Conservation (phyloP, 2,113 vertebrate species). For the Prochilodus magdalenae region DNA sequence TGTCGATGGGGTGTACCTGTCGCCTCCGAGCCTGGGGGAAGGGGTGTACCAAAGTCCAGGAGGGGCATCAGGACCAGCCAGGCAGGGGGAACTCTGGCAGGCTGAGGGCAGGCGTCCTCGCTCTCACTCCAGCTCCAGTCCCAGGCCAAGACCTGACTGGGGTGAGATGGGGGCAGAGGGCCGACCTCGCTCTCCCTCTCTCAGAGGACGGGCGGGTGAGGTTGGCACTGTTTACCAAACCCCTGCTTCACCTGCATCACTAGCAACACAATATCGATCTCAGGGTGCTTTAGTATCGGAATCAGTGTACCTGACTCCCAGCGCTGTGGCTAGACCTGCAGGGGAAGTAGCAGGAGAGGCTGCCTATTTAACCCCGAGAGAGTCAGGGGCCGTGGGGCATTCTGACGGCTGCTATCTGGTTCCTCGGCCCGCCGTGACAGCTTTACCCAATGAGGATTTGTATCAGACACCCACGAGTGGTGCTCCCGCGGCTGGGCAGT, state of each 20-base stretch:
- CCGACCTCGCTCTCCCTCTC: conserved; percentile 76
- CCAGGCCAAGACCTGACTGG: conserved; percentile 74
- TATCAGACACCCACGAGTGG: conserved; percentile 78
- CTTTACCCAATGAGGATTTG: conserved; percentile 72
- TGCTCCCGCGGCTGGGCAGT: conserved; percentile 25
- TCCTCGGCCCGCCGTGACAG: conserved; percentile 71
- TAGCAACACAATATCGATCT: conserved; percentile 62
- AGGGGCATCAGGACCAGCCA: conserved; percentile 8
- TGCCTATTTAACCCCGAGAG: conserved; percentile 71
- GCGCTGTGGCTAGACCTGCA: conserved; percentile 58
- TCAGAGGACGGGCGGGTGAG: conserved; percentile 68
- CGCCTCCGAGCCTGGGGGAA: conserved; percentile 66
- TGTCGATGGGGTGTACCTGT: conserved; percentile 72
- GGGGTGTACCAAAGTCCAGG: conserved; percentile 66
- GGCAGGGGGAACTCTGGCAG: conserved; percentile 65
- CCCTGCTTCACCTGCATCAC: conserved; percentile 62
- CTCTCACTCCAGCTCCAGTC: conserved; percentile 78
- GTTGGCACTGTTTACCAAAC: conserved; percentile 69
- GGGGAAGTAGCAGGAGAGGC: conserved; percentile 64
- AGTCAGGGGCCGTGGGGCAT: conserved; percentile 58
- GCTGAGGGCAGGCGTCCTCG: conserved; percentile 73
- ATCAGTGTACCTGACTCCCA: conserved; percentile 75
- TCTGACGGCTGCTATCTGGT: conserved; percentile 76
- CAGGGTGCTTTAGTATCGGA: conserved; percentile 64
- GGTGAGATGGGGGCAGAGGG: conserved; percentile 62